Conservation (phyloP, 2,113 vertebrate species). For the Oreochromis tanganicae region DNA sequence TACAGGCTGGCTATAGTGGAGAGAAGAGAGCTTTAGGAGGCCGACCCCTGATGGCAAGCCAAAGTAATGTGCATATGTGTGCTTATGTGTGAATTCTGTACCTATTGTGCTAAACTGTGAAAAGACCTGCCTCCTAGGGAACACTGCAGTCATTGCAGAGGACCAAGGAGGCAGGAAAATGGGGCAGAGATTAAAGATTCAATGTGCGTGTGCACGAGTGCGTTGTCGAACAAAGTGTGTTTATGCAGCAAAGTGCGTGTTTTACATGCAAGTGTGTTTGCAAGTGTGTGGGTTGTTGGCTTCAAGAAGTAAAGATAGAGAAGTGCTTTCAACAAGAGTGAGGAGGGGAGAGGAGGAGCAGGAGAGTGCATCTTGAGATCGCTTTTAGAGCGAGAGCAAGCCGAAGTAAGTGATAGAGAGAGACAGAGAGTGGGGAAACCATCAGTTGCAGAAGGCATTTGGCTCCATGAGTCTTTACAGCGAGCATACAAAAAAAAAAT, state of each 20-base stretch:
- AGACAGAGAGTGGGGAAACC: background rate
- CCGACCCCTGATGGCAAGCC: slow-evolving; percentile 1
- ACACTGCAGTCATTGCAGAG: slow-evolving; percentile 59
- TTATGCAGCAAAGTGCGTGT: background rate
- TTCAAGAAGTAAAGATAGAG: slow-evolving; percentile 19
- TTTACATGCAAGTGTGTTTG: slow-evolving; percentile 17
- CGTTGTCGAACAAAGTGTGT: slow-evolving; percentile 37
- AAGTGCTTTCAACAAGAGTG: slow-evolving; percentile 40
- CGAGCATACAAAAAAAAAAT: background rate
- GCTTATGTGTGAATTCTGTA: slow-evolving; percentile 23
- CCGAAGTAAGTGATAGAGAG: background rate
- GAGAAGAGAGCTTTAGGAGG: slow-evolving; percentile 17
- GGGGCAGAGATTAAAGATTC: slow-evolving; percentile 70
- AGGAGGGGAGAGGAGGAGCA: background rate
- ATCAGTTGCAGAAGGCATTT: background rate
- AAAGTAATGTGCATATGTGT: slow-evolving; percentile 6
- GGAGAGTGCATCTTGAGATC: slow-evolving; percentile 13
- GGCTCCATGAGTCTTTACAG: background rate
- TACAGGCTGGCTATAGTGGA: background rate
- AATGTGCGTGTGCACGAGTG: slow-evolving; percentile 41
- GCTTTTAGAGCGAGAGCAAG: background rate
- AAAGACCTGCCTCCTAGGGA: slow-evolving; percentile 59
- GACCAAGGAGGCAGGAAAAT: slow-evolving; percentile 63
- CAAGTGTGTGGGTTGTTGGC: slow-evolving; percentile 53
- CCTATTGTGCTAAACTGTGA: slow-evolving; percentile 57